Evolutionary conservation across 1,140 invertebrate genomes (phyloP).

Genomic region (Leptopilina clavipes): DNA sequence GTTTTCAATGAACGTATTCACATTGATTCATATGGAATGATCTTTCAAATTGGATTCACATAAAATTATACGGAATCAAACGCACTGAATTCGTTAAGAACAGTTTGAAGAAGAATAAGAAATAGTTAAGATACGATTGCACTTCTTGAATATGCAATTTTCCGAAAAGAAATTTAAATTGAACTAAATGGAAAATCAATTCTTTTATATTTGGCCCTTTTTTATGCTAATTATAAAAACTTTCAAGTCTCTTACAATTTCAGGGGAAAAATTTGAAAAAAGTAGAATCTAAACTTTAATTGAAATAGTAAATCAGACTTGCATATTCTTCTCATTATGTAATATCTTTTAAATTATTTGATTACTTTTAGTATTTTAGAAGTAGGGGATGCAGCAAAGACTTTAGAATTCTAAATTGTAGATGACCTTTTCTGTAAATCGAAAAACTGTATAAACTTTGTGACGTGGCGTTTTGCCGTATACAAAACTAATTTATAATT

Average conservation of each 20-base stretch:
- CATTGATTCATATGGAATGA: constrained; percentile 8
- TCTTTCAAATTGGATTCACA: constrained; percentile 8
- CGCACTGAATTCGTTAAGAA: not conserved
- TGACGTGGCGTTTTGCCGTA: too few relatives aligned
- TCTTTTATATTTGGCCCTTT: not conserved
- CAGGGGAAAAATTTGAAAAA: not conserved
- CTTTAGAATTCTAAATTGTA: too few relatives aligned
- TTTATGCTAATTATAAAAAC: not conserved
- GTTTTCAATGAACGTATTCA: constrained; percentile 2
- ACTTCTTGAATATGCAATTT: constrained; percentile 8
- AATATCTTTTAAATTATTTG: too few relatives aligned
- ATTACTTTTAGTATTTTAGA: too few relatives aligned
- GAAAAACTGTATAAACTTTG: too few relatives aligned
- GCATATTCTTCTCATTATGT: too few relatives aligned
- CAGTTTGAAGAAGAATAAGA: constrained; percentile 14
- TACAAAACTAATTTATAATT: too few relatives aligned
- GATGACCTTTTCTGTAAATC: too few relatives aligned
- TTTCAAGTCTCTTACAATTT: not conserved
- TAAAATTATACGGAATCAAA: constrained; percentile 7
- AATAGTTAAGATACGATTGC: constrained; percentile 18
- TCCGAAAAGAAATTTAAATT: constrained; percentile 5
- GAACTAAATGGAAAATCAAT: not conserved
- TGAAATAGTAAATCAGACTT: too few relatives aligned
- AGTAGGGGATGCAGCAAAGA: too few relatives aligned
- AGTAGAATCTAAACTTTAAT: not conserved